These are phyloP conservation scores for Diglossa cyanea DNA, from an alignment of 2,797 vertebrate species.

Conservation along the genomic window DNA sequence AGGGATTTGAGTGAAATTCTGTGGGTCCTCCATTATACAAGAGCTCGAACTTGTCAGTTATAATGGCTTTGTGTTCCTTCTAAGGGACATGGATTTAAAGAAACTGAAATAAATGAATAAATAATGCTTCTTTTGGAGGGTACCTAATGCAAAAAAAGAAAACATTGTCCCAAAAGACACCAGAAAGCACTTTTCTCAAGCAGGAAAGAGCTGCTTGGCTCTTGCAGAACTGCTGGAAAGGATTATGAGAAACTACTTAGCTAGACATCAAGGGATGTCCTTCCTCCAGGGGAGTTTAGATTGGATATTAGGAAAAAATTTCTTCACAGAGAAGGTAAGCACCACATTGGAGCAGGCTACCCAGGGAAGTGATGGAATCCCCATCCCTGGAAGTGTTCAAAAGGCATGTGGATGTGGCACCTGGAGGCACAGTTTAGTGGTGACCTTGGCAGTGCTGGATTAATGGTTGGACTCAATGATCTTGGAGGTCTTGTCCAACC, in stretches of 20 bases:
- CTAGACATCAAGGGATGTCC: neutral
- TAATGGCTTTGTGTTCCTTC: neutral
- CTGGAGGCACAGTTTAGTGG: neutral
- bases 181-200: neutral
- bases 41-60: neutral
- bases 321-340: neutral
- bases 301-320: neutral
- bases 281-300: neutral
- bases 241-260: neutral
- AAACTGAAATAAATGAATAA: constrained; percentile 15
- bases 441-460: neutral
- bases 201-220: neutral
- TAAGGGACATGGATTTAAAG: neutral
- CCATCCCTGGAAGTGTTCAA: neutral
- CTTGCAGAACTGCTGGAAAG: neutral
- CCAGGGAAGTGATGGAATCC: neutral
- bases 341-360: neutral
- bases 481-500: neutral
- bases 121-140: neutral
- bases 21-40: neutral
- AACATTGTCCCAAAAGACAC: neutral
- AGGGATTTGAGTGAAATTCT: neutral
- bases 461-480: fast-evolving
- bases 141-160: neutral
- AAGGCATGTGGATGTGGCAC: neutral